These are phyloP conservation scores for Sinocyclocheilus maitianheensis DNA, from an alignment of 2,113 vertebrate genomes.

Conservation along the genomic window DNA sequence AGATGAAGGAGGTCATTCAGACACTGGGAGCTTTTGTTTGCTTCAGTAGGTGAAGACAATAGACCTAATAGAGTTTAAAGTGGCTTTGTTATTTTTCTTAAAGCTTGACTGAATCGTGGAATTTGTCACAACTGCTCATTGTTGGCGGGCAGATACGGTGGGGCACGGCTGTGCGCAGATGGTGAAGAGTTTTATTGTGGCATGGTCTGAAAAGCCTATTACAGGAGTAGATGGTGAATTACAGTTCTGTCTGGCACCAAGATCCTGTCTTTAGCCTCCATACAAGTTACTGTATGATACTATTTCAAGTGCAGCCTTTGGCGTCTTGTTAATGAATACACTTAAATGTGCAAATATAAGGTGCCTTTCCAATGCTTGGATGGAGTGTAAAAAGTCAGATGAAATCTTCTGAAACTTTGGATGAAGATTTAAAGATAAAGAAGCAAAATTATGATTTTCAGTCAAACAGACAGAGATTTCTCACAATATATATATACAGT, in stretches of 20 bases:
- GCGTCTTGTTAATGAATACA: conserved; percentile 54
- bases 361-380: background rate
- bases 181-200: conserved; percentile 70
- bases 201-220: conserved; percentile 73
- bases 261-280: conserved; percentile 70
- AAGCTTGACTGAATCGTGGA: conserved; percentile 71
- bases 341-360: conserved; percentile 56
- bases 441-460: too few species aligned
- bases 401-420: background rate
- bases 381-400: too few species aligned
- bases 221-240: conserved; percentile 73
- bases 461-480: too few species aligned
- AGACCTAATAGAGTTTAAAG: conserved; percentile 74
- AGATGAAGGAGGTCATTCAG: conserved; percentile 69
- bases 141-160: conserved; percentile 62
- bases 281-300: conserved; percentile 67
- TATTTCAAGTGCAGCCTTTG: conserved; percentile 53
- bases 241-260: conserved; percentile 71
- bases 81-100: conserved; percentile 74
- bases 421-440: background rate
- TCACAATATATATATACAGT: too few species aligned
- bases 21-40: conserved; percentile 70
- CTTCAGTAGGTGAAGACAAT: conserved; percentile 76
- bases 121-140: conserved; percentile 68
- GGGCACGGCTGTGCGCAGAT: conserved; percentile 55